Base-by-base conservation (phyloP, 2,797 vertebrate genomes). In the Melanitta fusca region DNA sequence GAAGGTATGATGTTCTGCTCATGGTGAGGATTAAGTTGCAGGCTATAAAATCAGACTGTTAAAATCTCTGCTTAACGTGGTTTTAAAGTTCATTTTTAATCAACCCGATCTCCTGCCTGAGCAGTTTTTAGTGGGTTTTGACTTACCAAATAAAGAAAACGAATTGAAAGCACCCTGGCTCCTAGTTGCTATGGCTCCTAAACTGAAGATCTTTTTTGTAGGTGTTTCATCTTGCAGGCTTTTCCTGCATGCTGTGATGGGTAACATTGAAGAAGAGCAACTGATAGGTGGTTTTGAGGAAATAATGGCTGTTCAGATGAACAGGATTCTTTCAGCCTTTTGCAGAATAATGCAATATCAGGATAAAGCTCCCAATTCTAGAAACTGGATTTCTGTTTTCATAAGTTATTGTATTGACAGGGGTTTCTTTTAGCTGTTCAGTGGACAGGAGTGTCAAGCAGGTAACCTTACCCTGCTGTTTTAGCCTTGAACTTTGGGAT, bases 201-300 rank as follows among this genome's bases (percentile, higher is more conserved):
- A 77, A 45, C 18, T 56, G 41, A 49, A 75, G 43, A 15, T 47
- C 65, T 22, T 47, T 28, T 58, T 53, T 11, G 32, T 12, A 51
- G 21, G 43, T 43, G 9, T 92, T 94, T 79, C 5, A 43, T 47
- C 38, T 93, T 14, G 14, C n/a, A 47, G 66, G 25, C 7, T 85
- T 82, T 85, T 89, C 9, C 28, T 85, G 8, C 34, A 1, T 75
- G 36, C 69, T 78, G 51, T 91, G 84, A 85, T 30, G 39, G 32
- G 22, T 53, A 41, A 78, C 91, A 75, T 93, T 95, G 80, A 85
- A 88, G 58, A 86, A 57, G 87, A 89, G 22, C 61, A 80, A n/a
- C 39, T 83, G 80, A 69, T 92, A 82, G 85, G 39, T 77, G 34
- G 2, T 91, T 39, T 86, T 58, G 68, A 83, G 54, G 57, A 64